phyloP scores from a whole-genome alignment of 1,140 invertebrate genomes.

The Drosophila kurseongensis region DNA sequence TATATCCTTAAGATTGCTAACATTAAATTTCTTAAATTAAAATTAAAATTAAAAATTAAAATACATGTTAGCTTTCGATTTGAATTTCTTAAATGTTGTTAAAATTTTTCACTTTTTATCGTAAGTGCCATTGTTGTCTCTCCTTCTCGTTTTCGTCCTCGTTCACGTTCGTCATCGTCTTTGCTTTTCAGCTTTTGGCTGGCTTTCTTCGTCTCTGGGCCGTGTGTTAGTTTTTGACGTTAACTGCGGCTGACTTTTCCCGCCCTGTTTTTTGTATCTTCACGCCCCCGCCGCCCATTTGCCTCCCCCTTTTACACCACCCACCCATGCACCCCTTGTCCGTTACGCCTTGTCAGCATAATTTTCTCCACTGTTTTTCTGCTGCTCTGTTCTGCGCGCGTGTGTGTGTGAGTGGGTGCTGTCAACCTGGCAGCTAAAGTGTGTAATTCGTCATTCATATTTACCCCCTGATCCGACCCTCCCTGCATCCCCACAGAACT shows the following conservation, averaged over 20 bases:
- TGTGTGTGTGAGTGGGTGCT: conserved; percentile 24
- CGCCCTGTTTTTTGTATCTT: conserved; percentile 33
- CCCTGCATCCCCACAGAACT: neutral
- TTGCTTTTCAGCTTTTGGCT: conserved; percentile 63
- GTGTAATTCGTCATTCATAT: conserved; percentile 81
- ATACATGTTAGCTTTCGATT: too few relatives aligned
- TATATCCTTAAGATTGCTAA: too few relatives aligned
- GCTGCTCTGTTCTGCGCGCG: conserved; percentile 1
- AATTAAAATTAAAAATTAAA: too few relatives aligned
- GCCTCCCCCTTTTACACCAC: conserved; percentile 2
- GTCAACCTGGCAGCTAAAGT: conserved; percentile 77
- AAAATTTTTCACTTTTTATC: neutral
- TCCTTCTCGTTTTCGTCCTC: conserved; percentile 8
- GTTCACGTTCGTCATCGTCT: conserved; percentile 38
- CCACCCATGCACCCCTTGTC: conserved; percentile 7
- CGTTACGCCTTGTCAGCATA: conserved; percentile 72
- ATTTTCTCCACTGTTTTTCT: conserved; percentile 49
- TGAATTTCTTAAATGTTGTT: neutral
- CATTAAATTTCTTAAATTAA: too few relatives aligned
- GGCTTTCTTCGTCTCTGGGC: conserved; percentile 41
- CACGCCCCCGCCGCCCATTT: conserved; percentile 4
- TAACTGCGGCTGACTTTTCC: conserved; percentile 67
- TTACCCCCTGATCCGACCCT: conserved; percentile 24
- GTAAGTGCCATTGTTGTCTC: conserved; percentile 9
- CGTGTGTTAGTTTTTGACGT: conserved; percentile 66